Base-by-base conservation (phyloP, 2,888 invertebrate species). In the Acholoe squamosa region DNA sequence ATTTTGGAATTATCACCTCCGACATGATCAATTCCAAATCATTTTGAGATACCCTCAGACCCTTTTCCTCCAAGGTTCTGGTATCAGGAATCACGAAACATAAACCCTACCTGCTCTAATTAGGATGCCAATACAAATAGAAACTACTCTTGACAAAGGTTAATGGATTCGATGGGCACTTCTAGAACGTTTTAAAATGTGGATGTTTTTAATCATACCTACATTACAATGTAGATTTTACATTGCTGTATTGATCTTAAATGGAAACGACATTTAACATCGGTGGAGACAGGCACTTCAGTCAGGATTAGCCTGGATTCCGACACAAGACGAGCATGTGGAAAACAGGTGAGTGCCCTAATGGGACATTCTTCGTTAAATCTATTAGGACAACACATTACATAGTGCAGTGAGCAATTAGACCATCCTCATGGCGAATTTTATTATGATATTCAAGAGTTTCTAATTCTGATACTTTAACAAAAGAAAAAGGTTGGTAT, bases 161-260 rank as follows among this genome's bases (percentile, higher is more conserved):
- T 71, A 71, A 71, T 71, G 71, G 71, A 71, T 71, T 71, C 28
- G 71, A 71, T 61, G 71, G 71, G 5, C 71, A 71, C 28, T 28
- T 25, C 14, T 71, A 28, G 71, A 7, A 28, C 28, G 16, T 71
- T 71, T 71, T 71, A 71, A 71, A 71, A 14, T 28, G 71, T 25
- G 3, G 14, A 3, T 71, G 19, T 71, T 71, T 28, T 28, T 61
- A 43, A 43, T 10, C 43, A 43, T 10, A 7, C 43, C 43, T 10
- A 43, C 3, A 10, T 10, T 43, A 43, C 43, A 3, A 43, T 43
- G 3, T 25, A 16, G 71, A 28, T 71, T 71, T 25, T 28, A 71
- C 12, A 25, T 0, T 7, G 14, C 10, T 43, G 3, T 71, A 71
- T 71, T 71, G 71, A 71, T 71, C 71, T 71, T 71, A 28, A 71